These are phyloP conservation scores for Mandrillus leucophaeus DNA, from an alignment of 2,113 vertebrate species.

Conservation along the genomic window DNA sequence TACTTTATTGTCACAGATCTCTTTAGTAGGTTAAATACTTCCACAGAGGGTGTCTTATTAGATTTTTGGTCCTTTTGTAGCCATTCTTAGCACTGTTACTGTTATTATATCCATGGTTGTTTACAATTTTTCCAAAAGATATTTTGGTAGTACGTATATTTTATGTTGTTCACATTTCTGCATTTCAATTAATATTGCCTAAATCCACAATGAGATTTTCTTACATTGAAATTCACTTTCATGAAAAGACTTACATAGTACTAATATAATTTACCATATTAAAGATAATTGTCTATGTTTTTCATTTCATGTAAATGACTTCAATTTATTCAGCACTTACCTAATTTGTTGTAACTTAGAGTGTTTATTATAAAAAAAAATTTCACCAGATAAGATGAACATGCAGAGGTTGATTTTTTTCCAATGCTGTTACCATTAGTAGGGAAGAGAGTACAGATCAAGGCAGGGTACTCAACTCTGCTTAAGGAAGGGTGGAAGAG, in stretches of 20 bases:
- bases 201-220: slow-evolving; percentile 58
- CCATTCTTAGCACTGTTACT: neutral
- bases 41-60: neutral
- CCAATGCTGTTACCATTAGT: neutral
- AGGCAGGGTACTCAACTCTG: neutral
- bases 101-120: neutral
- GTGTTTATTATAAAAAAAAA: neutral
- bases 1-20: neutral
- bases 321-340: slow-evolving; percentile 32
- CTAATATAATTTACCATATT: slow-evolving; percentile 15
- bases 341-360: slow-evolving; percentile 48
- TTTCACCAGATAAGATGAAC: neutral
- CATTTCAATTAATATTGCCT: slow-evolving; percentile 74
- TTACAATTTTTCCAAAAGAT: neutral
- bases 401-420: neutral
- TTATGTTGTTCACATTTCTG: slow-evolving; percentile 49
- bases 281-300: slow-evolving; percentile 35
- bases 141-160: neutral
- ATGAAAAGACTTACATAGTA: slow-evolving; percentile 49
- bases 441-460: neutral
- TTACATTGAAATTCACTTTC: slow-evolving; percentile 47
- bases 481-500: neutral
- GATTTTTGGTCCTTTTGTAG: neutral
- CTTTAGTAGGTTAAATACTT: neutral
- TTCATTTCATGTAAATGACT: slow-evolving; percentile 25